Conservation (phyloP, 2,888 invertebrate species). For the Atrina japonica region DNA sequence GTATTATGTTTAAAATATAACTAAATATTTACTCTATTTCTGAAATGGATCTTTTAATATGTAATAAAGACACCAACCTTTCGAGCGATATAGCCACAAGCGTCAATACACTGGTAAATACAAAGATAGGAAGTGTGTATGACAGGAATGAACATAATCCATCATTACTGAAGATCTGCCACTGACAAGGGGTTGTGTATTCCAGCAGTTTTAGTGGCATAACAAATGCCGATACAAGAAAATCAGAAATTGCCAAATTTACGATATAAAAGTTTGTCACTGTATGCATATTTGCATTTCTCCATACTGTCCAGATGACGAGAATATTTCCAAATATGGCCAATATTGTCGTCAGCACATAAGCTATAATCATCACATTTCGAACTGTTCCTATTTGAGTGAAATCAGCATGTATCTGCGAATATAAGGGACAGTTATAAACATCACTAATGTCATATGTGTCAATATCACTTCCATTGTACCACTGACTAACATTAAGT, state of each 20-base stretch:
- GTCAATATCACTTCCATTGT: no score
- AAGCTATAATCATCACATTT: slow-evolving; percentile 72
- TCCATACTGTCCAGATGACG: slow-evolving; percentile 80
- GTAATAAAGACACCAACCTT: slow-evolving; percentile 76
- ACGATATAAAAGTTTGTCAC: slow-evolving; percentile 82
- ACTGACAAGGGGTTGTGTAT: slow-evolving; percentile 79
- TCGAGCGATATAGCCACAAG: slow-evolving; percentile 81
- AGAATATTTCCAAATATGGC: slow-evolving; percentile 80
- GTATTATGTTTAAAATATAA: no score
- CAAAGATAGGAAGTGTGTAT: slow-evolving; percentile 81
- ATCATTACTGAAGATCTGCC: slow-evolving; percentile 78
- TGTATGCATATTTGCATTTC: slow-evolving; percentile 81
- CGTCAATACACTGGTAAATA: slow-evolving; percentile 81
- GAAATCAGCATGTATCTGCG: slow-evolving; percentile 58
- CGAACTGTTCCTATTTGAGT: slow-evolving; percentile 77
- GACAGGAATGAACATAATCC: slow-evolving; percentile 78
- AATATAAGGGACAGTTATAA: no score
- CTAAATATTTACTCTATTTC: no score
- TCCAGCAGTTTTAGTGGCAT: slow-evolving; percentile 81
- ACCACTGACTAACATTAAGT: no score
- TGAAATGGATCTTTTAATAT: no score
- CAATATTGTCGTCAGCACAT: slow-evolving; percentile 77
- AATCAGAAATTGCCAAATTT: slow-evolving; percentile 81
- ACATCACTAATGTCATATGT: no score
- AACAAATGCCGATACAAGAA: slow-evolving; percentile 80